Evolutionary conservation across 2,797 vertebrate genomes (phyloP).

Genomic region (Takifugu rubripes): DNA sequence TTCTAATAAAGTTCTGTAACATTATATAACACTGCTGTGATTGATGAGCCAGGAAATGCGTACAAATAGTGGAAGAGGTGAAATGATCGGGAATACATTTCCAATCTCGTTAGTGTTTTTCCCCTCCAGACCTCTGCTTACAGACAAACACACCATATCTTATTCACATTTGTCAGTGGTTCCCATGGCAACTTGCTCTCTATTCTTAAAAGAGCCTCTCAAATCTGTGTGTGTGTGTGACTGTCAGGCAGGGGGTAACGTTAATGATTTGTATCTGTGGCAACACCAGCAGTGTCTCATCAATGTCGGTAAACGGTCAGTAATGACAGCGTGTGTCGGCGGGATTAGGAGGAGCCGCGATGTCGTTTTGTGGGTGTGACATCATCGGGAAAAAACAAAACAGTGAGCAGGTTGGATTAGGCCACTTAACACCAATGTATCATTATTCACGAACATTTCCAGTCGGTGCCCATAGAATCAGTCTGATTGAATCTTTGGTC

Average conservation of each 20-base stretch:
- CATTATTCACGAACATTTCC: too few relatives aligned
- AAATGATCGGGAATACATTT: too few relatives aligned
- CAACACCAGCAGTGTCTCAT: slow-evolving; percentile 42
- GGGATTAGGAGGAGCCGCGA: not conserved
- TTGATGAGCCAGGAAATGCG: slow-evolving; percentile 11
- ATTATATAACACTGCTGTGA: slow-evolving; percentile 9
- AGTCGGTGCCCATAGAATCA: too few relatives aligned
- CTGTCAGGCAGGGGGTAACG: slow-evolving; percentile 37
- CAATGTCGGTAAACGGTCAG: slow-evolving; percentile 34
- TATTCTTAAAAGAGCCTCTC: slow-evolving; percentile 21
- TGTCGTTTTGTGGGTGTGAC: too few relatives aligned
- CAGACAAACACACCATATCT: slow-evolving; percentile 19
- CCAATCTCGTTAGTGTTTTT: slow-evolving; percentile 8
- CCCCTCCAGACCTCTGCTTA: slow-evolving; percentile 3
- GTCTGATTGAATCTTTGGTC: too few relatives aligned
- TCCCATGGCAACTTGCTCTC: slow-evolving; percentile 58
- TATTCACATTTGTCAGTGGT: slow-evolving; percentile 58
- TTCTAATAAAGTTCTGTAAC: slow-evolving; percentile 37
- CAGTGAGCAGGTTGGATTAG: slow-evolving; percentile 20
- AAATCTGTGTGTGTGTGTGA: slow-evolving; percentile 22
- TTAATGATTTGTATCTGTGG: slow-evolving; percentile 57
- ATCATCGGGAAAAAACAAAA: slow-evolving; percentile 23
- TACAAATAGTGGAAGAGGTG: too few relatives aligned
- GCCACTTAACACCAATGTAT: too few relatives aligned
- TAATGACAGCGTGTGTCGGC: slow-evolving; percentile 8